Percentiles rank a stretch among this genome's conserved stretches.
Evolutionary conservation across 2,113 vertebrate genomes (phyloP).

Genomic region (Misgurnus anguillicaudatus): DNA sequence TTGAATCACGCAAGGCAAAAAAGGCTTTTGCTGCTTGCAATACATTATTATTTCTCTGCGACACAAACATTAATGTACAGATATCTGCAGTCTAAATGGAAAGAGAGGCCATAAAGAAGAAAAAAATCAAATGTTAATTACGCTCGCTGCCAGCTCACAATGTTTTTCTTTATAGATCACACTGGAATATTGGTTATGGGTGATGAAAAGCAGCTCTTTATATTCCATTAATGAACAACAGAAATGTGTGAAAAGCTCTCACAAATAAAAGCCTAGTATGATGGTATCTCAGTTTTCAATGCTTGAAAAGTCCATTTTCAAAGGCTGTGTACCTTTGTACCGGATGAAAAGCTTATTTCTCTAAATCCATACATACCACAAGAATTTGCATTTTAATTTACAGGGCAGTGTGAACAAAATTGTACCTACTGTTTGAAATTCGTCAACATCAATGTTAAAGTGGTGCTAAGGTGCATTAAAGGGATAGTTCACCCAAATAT

Average conservation of each 20-base stretch:
- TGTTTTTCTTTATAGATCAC: slow-evolving; percentile 8
- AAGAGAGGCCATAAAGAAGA: background rate
- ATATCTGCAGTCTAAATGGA: slow-evolving; percentile 9
- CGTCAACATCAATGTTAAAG: no score
- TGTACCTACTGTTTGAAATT: no score
- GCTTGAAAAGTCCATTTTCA: background rate
- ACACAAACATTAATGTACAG: background rate
- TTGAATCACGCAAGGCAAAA: background rate
- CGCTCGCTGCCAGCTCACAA: background rate
- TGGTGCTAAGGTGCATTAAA: no score
- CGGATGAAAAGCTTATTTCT: background rate
- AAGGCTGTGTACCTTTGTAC: background rate
- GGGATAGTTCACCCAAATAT: no score
- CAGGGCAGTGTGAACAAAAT: background rate
- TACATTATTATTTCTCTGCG: background rate
- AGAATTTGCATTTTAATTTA: background rate
- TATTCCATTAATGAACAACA: slow-evolving; percentile 8
- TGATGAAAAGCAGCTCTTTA: slow-evolving; percentile 2
- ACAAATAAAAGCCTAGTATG: background rate
- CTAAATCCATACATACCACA: background rate
- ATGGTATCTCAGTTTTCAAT: background rate
- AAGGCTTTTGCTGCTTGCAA: background rate
- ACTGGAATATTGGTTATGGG: background rate
- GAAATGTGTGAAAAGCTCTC: slow-evolving; percentile 12
- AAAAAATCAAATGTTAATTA: slow-evolving; percentile 20